These are phyloP conservation scores for Vombatus ursinus DNA, from an alignment of 2,113 vertebrate genomes.

Conservation along the genomic window DNA sequence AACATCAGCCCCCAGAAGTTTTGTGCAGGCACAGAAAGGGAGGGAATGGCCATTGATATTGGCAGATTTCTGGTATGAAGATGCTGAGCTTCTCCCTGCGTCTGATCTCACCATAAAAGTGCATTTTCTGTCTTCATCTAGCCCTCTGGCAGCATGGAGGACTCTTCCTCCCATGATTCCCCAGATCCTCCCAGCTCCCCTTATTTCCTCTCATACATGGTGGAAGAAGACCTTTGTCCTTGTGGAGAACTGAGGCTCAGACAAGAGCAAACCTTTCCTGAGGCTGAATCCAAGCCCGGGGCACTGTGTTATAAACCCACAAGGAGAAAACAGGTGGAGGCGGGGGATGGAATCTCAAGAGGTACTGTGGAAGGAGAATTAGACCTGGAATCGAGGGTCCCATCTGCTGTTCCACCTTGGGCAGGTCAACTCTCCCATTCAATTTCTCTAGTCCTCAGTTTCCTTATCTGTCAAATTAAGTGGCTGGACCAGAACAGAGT, in stretches of 20 bases:
- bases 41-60: neutral
- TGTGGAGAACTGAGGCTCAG: neutral
- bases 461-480: slow-evolving; percentile 59
- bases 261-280: neutral
- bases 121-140: neutral
- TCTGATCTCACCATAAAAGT: neutral
- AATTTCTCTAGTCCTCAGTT: slow-evolving; percentile 42
- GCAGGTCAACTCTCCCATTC: neutral
- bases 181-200: neutral
- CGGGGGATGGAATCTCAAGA: neutral
- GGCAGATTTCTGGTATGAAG: neutral
- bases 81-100: neutral
- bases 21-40: neutral
- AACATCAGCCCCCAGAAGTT: neutral
- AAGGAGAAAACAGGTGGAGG: neutral
- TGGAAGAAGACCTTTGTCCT: neutral
- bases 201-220: neutral
- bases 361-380: no score
- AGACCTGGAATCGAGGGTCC: neutral
- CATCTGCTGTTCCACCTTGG: neutral
- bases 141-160: neutral
- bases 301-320: neutral
- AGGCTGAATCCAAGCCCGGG: neutral
- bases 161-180: neutral
- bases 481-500: neutral